A percentile compares a stretch with the other conserved stretches of the same genome.
Conservation (phyloP, 1,140 invertebrate genomes). For the Brachionus rubens region DNA sequence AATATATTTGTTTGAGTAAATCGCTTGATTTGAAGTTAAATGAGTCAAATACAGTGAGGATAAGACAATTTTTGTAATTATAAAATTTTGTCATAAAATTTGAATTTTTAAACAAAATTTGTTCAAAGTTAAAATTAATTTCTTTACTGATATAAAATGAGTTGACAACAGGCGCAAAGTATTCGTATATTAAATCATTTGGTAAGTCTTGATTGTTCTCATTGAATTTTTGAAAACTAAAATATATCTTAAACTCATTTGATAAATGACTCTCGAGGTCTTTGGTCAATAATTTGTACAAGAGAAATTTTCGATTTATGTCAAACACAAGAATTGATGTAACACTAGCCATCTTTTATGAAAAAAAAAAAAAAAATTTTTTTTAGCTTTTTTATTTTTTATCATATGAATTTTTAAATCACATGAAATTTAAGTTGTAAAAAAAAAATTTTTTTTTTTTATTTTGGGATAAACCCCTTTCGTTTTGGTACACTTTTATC, state of each 20-base stretch:
- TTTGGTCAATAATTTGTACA: background rate
- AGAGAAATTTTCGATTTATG: conserved; percentile 13
- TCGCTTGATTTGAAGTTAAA: background rate
- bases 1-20: conserved; percentile 1
- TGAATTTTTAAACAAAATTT: background rate
- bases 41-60: background rate
- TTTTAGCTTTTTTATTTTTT: no score
- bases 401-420: no score
- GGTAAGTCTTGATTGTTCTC: background rate
- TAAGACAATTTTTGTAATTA: background rate
- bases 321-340: conserved; percentile 6
- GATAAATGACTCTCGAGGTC: background rate
- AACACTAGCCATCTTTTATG: no score
- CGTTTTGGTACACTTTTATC: conserved; percentile 50
- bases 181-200: conserved; percentile 40
- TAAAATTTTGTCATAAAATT: conserved; percentile 3
- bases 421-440: no score
- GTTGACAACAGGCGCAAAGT: conserved; percentile 27
- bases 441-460: no score
- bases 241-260: conserved; percentile 23
- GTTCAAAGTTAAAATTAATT: background rate
- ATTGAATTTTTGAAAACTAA: background rate
- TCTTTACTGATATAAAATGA: conserved; percentile 31
- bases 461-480: conserved; percentile 54
- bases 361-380: no score